Evolutionary conservation across 2,797 vertebrate species (phyloP).

Genomic region (Sylvilagus floridanus): DNA sequence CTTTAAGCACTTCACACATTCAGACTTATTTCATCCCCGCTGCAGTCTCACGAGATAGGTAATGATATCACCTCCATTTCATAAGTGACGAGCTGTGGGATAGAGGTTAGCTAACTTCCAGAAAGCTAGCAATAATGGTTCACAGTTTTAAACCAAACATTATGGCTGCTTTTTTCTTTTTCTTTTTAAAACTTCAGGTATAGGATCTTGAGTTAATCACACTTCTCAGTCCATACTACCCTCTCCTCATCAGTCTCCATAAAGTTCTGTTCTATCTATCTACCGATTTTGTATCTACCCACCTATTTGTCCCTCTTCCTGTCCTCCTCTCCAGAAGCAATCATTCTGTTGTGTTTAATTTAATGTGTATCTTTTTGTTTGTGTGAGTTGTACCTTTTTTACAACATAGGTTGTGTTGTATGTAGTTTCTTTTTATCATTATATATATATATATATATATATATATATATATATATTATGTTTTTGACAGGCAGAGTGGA

Average conservation of each 20-base stretch:
- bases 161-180: background rate
- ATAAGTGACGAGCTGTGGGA: background rate
- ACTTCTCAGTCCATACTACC: background rate
- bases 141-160: background rate
- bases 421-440: background rate
- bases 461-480: too few relatives aligned
- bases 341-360: background rate
- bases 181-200: background rate
- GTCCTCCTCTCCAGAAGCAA: background rate
- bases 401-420: background rate
- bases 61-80: background rate
- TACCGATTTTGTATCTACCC: background rate
- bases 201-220: background rate
- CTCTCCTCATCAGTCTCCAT: background rate
- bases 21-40: background rate
- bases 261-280: slow-evolving; percentile 55
- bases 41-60: background rate
- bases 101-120: background rate
- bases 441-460: too few relatives aligned
- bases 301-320: background rate
- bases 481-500: too few relatives aligned
- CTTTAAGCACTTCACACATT: too few relatives aligned
- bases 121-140: background rate
- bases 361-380: background rate
- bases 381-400: background rate